These are phyloP conservation scores for Sebastes reedi DNA, from an alignment of 2,797 vertebrate genomes.

Conservation along the genomic window DNA sequence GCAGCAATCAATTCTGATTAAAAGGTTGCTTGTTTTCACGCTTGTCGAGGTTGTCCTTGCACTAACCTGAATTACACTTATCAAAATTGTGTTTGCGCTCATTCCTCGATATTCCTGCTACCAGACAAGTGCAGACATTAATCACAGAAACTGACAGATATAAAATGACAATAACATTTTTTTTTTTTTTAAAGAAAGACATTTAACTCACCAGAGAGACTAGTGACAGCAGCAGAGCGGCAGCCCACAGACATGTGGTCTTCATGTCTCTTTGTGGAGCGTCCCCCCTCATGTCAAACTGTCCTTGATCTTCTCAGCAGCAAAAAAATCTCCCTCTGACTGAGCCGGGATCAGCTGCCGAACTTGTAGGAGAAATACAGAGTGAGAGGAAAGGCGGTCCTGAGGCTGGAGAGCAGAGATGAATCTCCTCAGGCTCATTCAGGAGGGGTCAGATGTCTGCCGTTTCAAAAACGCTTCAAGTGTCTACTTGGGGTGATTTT, in stretches of 20 bases:
- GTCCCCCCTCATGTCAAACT: slow-evolving; percentile 52
- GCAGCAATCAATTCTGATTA: neutral
- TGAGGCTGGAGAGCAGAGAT: slow-evolving; percentile 32
- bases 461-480: neutral
- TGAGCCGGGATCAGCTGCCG: slow-evolving; percentile 42
- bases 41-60: neutral
- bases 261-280: slow-evolving; percentile 81
- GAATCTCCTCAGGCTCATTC: slow-evolving; percentile 58
- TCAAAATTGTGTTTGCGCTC: neutral
- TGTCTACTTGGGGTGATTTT: neutral
- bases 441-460: slow-evolving; percentile 52
- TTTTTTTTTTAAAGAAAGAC: neutral
- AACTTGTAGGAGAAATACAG: slow-evolving; percentile 50
- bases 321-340: slow-evolving; percentile 23
- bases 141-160: neutral
- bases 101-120: neutral
- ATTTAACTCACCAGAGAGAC: slow-evolving; percentile 89
- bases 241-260: slow-evolving; percentile 86
- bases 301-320: slow-evolving; percentile 53
- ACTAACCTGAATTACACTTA: neutral
- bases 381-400: slow-evolving; percentile 40
- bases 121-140: neutral
- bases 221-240: slow-evolving; percentile 86
- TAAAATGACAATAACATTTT: neutral
- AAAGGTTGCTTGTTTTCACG: neutral